Base-by-base conservation (phyloP, 2,797 vertebrate genomes). In the Megalops cyprinoides region DNA sequence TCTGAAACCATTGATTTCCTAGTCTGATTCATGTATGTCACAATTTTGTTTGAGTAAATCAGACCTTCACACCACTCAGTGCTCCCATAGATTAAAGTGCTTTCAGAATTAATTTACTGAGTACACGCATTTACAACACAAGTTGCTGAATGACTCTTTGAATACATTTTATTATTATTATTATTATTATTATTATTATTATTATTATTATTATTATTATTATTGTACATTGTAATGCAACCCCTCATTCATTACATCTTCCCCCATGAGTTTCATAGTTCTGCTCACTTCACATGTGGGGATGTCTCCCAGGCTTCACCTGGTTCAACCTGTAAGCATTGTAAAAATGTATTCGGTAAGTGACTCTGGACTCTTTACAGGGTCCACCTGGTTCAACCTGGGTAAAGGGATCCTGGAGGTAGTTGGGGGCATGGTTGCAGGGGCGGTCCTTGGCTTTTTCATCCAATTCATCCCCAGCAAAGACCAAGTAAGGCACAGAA, bases 341-440 rank as follows among this genome's bases (percentile, higher is more conserved):
- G n/a, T n/a, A n/a, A n/a, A n/a, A n/a, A n/a, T n/a, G n/a, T n/a
- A n/a, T n/a, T n/a, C n/a, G n/a, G n/a, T n/a, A n/a, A n/a, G n/a
- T n/a, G n/a, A n/a, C n/a, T n/a, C n/a, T n/a, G n/a, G n/a, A n/a
- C n/a, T n/a, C n/a, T n/a, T n/a, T n/a, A n/a, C n/a, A n/a, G n/a
- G n/a, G n/a, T n/a, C 96, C 1, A 96, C 94, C 0, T 89, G 95
- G 87, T 95, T 95, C 89, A 98, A 93, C 31, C 77, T 96, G 42
- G 89, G 97, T 73, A 95, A 91, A 81, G 97, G 97, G 18, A 82
- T 96, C 37, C 89, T 98, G 90, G 97, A 97, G 91, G 96, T 99
- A 81, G 88, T 92, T 25, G 93, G 95, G 53, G 97, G 97, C 1
- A 53, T 97, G 71, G 81, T 93, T 28, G 85, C 94, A 0, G 97